phyloP scores from a whole-genome alignment of 1,140 invertebrate species.

The Idris sp. region DNA sequence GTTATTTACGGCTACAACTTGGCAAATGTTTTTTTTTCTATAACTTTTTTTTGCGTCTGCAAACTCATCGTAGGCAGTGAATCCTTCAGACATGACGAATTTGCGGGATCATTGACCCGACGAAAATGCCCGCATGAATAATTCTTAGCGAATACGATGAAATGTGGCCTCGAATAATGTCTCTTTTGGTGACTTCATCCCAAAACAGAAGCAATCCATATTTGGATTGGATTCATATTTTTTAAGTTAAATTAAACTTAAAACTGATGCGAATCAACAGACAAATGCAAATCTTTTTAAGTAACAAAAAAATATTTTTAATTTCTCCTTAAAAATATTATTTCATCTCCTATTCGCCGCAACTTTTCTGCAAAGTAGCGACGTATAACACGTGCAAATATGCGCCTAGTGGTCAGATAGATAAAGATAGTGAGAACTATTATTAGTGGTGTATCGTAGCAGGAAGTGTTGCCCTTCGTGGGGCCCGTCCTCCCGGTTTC shows the following conservation, averaged over 20 bases:
- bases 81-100: slow-evolving; percentile 46
- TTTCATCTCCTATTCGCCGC: slow-evolving; percentile 29
- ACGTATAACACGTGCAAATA: slow-evolving; percentile 53
- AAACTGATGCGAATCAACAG: no score
- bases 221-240: no score
- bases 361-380: slow-evolving; percentile 36
- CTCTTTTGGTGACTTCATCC: slow-evolving; percentile 42
- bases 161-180: slow-evolving; percentile 53
- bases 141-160: slow-evolving; percentile 40
- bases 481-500: slow-evolving; percentile 18
- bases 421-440: slow-evolving; percentile 54
- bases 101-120: slow-evolving; percentile 46
- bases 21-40: slow-evolving; percentile 1
- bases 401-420: slow-evolving; percentile 43
- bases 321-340: slow-evolving; percentile 39
- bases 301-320: no score
- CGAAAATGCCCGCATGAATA: slow-evolving; percentile 54
- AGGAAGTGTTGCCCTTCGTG: slow-evolving; percentile 50
- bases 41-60: slow-evolving; percentile 7
- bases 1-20: slow-evolving; percentile 37
- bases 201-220: slow-evolving; percentile 33
- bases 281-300: no score
- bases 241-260: no score
- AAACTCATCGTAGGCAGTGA: slow-evolving; percentile 6
- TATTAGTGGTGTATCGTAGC: slow-evolving; percentile 59